phyloP scores from a whole-genome alignment of 2,797 vertebrate species.

The Nothura maculosa region DNA sequence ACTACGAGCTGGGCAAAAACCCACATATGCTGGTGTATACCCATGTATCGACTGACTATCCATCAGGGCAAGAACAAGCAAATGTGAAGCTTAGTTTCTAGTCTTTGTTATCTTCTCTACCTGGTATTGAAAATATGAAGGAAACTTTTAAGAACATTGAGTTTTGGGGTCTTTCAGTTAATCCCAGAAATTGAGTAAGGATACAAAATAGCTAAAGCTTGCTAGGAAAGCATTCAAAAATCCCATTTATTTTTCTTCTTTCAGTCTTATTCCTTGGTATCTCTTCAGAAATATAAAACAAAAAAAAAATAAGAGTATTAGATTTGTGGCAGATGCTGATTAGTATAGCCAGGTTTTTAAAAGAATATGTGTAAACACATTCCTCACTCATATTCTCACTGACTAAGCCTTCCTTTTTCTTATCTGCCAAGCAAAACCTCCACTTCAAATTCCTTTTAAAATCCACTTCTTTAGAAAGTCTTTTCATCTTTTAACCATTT shows the following conservation, averaged over 20 bases:
- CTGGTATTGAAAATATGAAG: not conserved
- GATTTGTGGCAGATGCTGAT: not conserved
- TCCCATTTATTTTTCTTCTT: not conserved
- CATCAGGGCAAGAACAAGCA: not conserved
- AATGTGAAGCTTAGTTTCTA: not conserved
- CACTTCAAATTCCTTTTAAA: slow-evolving; percentile 35
- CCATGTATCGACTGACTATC: not conserved
- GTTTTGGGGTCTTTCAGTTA: too few relatives aligned
- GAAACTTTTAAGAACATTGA: not conserved
- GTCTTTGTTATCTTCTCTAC: not conserved
- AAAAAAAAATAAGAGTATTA: not conserved
- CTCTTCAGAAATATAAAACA: not conserved
- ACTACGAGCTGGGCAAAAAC: not conserved
- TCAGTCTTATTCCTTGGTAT: not conserved
- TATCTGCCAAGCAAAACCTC: slow-evolving; percentile 25
- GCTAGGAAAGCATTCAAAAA: slow-evolving; percentile 10
- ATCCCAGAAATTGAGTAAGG: not conserved
- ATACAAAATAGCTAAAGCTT: not conserved
- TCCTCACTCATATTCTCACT: slow-evolving; percentile 1
- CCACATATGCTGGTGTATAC: not conserved
- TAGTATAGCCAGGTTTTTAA: slow-evolving; percentile 8
- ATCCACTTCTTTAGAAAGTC: slow-evolving; percentile 14
- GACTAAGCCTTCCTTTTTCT: slow-evolving; percentile 13
- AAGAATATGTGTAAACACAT: not conserved
- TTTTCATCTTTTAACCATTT: slow-evolving; percentile 48